A percentile compares a stretch with the other conserved stretches of the same genome.
Conservation (phyloP, 2,797 vertebrate species). For the Sebastiscus albofasciatus region DNA sequence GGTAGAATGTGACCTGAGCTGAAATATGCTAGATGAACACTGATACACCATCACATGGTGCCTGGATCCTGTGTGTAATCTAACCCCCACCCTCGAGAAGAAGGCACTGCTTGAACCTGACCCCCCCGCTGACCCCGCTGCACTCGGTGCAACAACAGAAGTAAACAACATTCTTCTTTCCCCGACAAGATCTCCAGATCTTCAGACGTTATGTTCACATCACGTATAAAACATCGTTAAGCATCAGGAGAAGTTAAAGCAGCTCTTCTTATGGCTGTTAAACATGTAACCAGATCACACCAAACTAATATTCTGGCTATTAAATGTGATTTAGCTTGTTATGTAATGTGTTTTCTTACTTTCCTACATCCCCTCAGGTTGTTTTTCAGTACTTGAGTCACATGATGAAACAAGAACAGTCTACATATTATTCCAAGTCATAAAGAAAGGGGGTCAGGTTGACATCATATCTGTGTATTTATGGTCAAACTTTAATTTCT, state of each 20-base stretch:
- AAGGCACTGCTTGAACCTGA: slow-evolving; percentile 38
- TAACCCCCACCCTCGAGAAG: slow-evolving; percentile 50
- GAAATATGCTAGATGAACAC: slow-evolving; percentile 73
- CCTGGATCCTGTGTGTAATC: slow-evolving; percentile 72
- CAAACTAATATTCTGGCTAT: neutral
- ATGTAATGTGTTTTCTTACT: neutral
- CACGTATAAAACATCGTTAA: neutral
- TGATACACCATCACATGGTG: slow-evolving; percentile 83
- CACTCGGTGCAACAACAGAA: slow-evolving; percentile 27
- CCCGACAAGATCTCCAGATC: neutral
- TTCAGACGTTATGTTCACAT: neutral
- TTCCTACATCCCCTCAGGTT: neutral
- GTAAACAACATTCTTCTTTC: slow-evolving; percentile 70
- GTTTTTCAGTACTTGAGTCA: neutral
- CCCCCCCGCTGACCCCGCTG: neutral
- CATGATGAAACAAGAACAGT: neutral
- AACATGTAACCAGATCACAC: neutral
- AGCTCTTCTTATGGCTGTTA: neutral
- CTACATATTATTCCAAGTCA: neutral
- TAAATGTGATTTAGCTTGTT: neutral
- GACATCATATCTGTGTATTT: neutral
- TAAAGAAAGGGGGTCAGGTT: neutral
- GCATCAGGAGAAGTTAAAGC: neutral
- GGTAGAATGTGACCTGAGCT: slow-evolving; percentile 64
- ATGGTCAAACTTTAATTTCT: neutral